Base-by-base conservation (phyloP, 2,888 invertebrate species). In the Troglohyphantes excavatus region DNA sequence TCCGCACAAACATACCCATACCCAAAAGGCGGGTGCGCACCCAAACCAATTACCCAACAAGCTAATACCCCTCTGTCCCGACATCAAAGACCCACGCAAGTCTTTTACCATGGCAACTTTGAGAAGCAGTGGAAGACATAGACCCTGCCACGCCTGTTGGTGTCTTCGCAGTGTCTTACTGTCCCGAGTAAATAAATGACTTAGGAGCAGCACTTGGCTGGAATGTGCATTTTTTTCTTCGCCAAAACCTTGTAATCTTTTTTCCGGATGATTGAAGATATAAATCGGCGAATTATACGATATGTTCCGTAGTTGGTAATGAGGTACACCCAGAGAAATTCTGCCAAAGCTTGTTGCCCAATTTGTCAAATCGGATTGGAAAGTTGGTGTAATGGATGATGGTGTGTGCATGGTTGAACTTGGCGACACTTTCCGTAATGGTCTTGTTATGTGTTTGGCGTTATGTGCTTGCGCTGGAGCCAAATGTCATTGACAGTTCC, bases 281-380 rank as follows among this genome's bases (percentile, higher is more conserved):
- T n/a, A 53, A 53, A 53, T 53, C 53, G 53, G 53, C 53, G n/a
- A 53, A 53, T 53, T 53, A 53, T 53, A 53, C 53, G n/a, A 53
- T n/a, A 17, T 6, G 9, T 33, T 33, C 33, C 33, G 33, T 39
- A 53, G 17, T n/a, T 17, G 53, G 53, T 53, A 53, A 53, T 53
- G 53, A 53, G n/a, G n/a, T 2, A 17, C 53, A 13, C 5, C n/a
- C n/a, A 17, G 17, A 53, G 53, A 53, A 53, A 13, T n/a, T n/a
- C 53, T 13, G n/a, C 53, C 17, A 53, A 53, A 53, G 13, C 39
- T 39, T n/a, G 53, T 53, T 17, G 17, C n/a, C 53, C 2, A 53
- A 53, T 53, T 53, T 53, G 53, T 53, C 53, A 53, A 53, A 33
- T 33, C 33, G 46, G 17, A 2, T 46, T 9, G 33, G 5, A 46